Conservation (phyloP, 35 echinoderm and acorn worm species). For the Apostichopus californicus region DNA sequence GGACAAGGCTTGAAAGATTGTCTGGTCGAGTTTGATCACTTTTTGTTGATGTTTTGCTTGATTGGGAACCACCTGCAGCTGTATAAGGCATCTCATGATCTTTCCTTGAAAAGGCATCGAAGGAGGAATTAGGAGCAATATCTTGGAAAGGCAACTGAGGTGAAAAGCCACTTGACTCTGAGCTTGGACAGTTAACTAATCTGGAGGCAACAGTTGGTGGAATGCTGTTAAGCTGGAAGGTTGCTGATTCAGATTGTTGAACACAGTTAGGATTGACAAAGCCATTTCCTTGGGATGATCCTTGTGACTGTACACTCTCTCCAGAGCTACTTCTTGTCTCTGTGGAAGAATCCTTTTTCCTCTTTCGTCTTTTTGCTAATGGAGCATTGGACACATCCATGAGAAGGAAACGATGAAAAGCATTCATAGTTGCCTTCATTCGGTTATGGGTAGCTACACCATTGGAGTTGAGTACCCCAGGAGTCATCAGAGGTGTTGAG, state of each 20-base stretch:
- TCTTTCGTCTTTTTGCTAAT: slow-evolving; percentile 88
- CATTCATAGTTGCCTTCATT: slow-evolving; percentile 95
- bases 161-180: slow-evolving; percentile 53
- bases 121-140: background rate
- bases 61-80: background rate
- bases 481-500: slow-evolving; percentile 95
- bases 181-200: slow-evolving; percentile 30
- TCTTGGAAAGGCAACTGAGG: slow-evolving; percentile 48
- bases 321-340: slow-evolving; percentile 89
- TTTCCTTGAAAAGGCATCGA: slow-evolving; percentile 29
- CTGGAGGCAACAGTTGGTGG: slow-evolving; percentile 44
- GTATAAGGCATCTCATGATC: slow-evolving; percentile 31
- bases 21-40: background rate
- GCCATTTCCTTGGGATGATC: slow-evolving; percentile 72
- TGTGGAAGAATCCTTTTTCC: slow-evolving; percentile 94
- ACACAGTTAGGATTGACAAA: slow-evolving; percentile 66
- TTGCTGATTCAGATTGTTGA: background rate
- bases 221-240: slow-evolving; percentile 51
- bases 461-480: slow-evolving; percentile 74
- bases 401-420: slow-evolving; percentile 96
- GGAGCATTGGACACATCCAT: slow-evolving; percentile 97
- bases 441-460: slow-evolving; percentile 63
- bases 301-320: slow-evolving; percentile 65
- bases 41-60: background rate
- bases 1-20: background rate